Percentiles rank a stretch among this genome's conserved stretches.
phyloP scores from a whole-genome alignment of 2,888 invertebrate genomes.

The Blastobasis lacticolella region DNA sequence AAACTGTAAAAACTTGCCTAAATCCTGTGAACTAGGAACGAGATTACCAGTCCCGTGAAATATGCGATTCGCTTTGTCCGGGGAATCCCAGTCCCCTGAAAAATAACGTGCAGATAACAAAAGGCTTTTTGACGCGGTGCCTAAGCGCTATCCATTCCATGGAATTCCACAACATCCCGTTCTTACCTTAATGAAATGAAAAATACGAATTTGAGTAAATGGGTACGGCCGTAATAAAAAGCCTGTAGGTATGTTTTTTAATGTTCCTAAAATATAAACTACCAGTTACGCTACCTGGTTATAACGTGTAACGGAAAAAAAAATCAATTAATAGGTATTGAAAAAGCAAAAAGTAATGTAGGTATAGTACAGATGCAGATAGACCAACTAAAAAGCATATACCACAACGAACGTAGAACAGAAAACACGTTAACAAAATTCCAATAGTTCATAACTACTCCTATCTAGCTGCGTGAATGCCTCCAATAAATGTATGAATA shows the following conservation, averaged over 20 bases:
- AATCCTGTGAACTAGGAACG: constrained; percentile 51
- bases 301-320: too few relatives aligned
- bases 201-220: constrained; percentile 4
- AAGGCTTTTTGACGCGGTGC: constrained; percentile 52
- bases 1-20: constrained; percentile 45
- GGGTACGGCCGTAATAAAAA: background rate
- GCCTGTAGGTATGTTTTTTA: background rate
- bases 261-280: background rate
- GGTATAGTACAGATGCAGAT: too few relatives aligned
- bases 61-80: constrained; percentile 62
- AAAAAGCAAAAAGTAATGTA: too few relatives aligned
- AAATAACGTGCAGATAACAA: constrained; percentile 64
- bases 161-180: constrained; percentile 41
- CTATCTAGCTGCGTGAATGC: too few relatives aligned
- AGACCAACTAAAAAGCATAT: too few relatives aligned
- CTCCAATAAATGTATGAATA: too few relatives aligned
- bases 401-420: too few relatives aligned
- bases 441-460: too few relatives aligned
- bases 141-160: constrained; percentile 37
- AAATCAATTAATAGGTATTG: too few relatives aligned
- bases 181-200: constrained; percentile 34
- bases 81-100: constrained; percentile 52
- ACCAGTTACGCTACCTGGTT: background rate
- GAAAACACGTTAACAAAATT: too few relatives aligned
- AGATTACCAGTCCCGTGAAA: constrained; percentile 62